Base-by-base conservation (phyloP, 2,888 invertebrate genomes). In the Tridacna gigas region DNA sequence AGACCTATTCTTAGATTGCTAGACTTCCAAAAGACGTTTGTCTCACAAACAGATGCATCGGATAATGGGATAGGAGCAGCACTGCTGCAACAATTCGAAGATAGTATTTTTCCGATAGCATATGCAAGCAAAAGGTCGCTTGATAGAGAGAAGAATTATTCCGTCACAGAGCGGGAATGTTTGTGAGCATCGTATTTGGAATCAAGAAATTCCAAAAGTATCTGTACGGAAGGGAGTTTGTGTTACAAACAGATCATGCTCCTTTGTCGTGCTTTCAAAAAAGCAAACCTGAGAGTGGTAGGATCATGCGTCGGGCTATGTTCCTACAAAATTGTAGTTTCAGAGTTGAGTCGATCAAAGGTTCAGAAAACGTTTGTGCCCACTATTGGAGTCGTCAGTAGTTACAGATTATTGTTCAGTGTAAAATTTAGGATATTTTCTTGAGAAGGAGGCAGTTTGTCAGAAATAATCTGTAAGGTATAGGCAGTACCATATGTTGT, bases 31-130 rank as follows among this genome's bases (percentile, higher is more conserved):
- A 13, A 18, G 51, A n/a, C 13, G 18, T 12, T 18, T 51, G 18
- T 51, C 18, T 18, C 18, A 18, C 51, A 51, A 51, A 13, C 51
- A 51, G 51, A 93, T 76, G 92, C 90, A 9, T 90, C 89, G 12
- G 80, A 79, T 13, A 73, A 77, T n/a, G 92, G 90, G 0, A 48
- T 90, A 9, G 92, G 91, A 11, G 89, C 91, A 0, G 91, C 87
- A 0, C 83, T 92, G n/a, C n/a, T n/a, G n/a, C n/a, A n/a, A n/a
- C n/a, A n/a, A n/a, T n/a, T n/a, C n/a, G n/a, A n/a, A n/a, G 7
- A 25, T 89, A 65, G 92, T 89, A 71, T 86, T 20, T 80, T 80
- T 13, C 91, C 90, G 3, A 82, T 92, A 0, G 89, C 90, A 12
- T 92, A 90, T 77, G 83, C 85, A 4, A 91, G 91, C 61, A 74